Percentiles rank a stretch among this genome's conserved stretches.
These are phyloP conservation scores for Sussaba pulchella DNA, from an alignment of 2,888 invertebrate species.

Conservation along the genomic window DNA sequence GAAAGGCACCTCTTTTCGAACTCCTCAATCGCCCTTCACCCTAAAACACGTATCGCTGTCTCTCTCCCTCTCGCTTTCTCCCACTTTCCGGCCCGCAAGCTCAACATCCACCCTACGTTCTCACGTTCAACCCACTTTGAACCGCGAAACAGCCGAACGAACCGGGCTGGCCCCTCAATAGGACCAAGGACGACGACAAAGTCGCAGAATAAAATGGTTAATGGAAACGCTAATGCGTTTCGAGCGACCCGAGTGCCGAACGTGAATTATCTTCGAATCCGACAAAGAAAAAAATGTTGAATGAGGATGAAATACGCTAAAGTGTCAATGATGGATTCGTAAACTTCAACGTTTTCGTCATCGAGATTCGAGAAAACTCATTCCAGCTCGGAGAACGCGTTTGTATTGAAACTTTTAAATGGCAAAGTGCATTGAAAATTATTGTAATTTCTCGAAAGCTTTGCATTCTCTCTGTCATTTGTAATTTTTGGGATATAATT, in stretches of 20 bases:
- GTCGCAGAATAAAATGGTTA: constrained; percentile 58
- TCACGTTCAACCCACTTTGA: constrained; percentile 64
- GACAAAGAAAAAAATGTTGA: constrained; percentile 31
- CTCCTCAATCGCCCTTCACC: constrained; percentile 51
- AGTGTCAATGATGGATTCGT: background rate
- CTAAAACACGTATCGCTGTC: constrained; percentile 28
- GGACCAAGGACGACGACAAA: constrained; percentile 55
- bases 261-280: constrained; percentile 30
- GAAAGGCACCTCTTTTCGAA: constrained; percentile 57
- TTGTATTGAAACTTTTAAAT: too few relatives aligned
- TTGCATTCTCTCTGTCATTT: too few relatives aligned
- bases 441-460: too few relatives aligned
- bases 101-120: constrained; percentile 48
- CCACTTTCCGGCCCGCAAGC: constrained; percentile 9
- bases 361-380: too few relatives aligned
- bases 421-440: background rate
- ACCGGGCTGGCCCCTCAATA: constrained; percentile 31
- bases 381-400: too few relatives aligned
- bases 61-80: constrained; percentile 6
- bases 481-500: too few relatives aligned
- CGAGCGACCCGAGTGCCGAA: constrained; percentile 51
- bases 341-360: constrained; percentile 22
- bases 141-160: constrained; percentile 60
- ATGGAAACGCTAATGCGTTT: constrained; percentile 65
- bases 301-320: constrained; percentile 7